Percentiles rank a stretch among this genome's conserved stretches.
Evolutionary conservation across 2,888 invertebrate species (phyloP).

Genomic region (Acronicta leporina): DNA sequence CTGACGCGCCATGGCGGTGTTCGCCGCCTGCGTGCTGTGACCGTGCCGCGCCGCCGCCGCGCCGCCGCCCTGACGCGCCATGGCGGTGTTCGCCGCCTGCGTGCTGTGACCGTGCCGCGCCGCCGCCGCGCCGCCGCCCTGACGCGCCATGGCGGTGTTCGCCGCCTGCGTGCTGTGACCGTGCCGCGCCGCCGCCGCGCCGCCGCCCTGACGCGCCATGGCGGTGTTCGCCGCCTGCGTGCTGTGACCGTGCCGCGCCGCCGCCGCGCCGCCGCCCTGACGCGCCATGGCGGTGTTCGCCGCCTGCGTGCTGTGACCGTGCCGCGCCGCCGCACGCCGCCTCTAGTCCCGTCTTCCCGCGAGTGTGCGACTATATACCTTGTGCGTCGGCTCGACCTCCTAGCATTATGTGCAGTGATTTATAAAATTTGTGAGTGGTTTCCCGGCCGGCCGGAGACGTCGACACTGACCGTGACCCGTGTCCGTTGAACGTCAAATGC

Average conservation of each 20-base stretch:
- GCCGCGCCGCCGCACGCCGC: conserved; percentile 38
- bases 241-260: conserved; percentile 87
- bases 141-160: conserved; percentile 95
- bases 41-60: conserved; percentile 63
- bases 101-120: conserved; percentile 88
- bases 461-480: neutral
- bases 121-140: conserved; percentile 68
- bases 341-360: conserved; percentile 37
- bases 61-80: conserved; percentile 91
- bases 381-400: conserved; percentile 8
- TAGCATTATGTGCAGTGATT: conserved; percentile 19
- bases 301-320: conserved; percentile 93
- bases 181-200: conserved; percentile 34
- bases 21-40: conserved; percentile 94
- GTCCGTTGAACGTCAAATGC: neutral
- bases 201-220: conserved; percentile 84
- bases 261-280: conserved; percentile 84
- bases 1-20: conserved; percentile 95
- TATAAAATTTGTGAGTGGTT: conserved; percentile 18
- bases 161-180: conserved; percentile 94
- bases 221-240: conserved; percentile 95
- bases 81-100: conserved; percentile 95
- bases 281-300: conserved; percentile 94
- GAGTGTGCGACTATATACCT: conserved; percentile 12
- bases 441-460: conserved; percentile 3